These are phyloP conservation scores for Callipepla squamata DNA, from an alignment of 2,113 vertebrate species.

Conservation along the genomic window DNA sequence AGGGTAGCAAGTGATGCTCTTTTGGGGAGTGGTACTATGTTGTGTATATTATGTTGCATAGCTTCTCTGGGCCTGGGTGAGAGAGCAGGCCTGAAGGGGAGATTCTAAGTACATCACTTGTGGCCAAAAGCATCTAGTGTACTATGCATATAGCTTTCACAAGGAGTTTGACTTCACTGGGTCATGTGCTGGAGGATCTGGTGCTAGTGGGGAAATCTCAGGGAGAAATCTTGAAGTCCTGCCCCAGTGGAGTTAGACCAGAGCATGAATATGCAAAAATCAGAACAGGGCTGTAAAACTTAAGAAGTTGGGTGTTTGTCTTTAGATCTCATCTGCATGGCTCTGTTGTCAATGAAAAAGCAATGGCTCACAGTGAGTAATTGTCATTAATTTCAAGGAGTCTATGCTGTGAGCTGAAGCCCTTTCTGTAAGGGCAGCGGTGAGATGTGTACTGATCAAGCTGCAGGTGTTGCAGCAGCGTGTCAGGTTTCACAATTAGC, in stretches of 20 bases:
- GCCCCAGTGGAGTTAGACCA: background rate
- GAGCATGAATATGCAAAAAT: background rate
- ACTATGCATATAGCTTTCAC: background rate
- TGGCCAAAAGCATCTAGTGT: background rate
- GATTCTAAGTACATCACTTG: accelerated
- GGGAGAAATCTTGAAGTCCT: background rate
- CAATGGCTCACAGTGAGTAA: background rate
- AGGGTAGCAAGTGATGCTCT: background rate
- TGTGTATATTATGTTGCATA: background rate
- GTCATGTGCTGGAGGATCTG: background rate
- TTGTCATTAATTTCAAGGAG: background rate
- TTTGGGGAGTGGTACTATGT: background rate
- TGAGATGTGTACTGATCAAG: background rate
- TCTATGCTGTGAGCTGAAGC: background rate
- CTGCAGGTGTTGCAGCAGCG: background rate
- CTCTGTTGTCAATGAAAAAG: background rate
- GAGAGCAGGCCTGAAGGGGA: background rate
- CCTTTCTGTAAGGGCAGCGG: background rate
- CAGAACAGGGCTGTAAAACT: background rate
- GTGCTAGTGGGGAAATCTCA: background rate
- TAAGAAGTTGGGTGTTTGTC: background rate
- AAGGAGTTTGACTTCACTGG: background rate
- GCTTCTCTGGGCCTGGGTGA: background rate
- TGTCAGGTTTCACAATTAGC: conserved; percentile 1
- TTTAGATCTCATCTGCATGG: background rate